Conservation (phyloP, 2,797 vertebrate genomes). For the Micromesistius poutassou region DNA sequence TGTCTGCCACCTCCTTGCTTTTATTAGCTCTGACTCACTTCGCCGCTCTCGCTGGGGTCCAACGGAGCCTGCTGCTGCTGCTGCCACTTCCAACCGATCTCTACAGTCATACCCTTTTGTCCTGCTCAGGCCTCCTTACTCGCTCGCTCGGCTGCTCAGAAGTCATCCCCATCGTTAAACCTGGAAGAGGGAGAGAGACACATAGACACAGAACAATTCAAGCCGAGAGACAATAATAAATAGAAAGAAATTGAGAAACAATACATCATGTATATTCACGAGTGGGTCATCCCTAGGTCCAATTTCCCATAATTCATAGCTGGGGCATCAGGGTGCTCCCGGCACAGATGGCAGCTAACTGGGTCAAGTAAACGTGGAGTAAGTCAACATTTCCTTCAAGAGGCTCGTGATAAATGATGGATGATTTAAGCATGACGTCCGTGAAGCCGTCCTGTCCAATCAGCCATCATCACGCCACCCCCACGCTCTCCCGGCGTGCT, state of each 20-base stretch:
- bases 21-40: constrained; percentile 14
- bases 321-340: constrained; percentile 30
- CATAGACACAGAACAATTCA: background rate
- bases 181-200: background rate
- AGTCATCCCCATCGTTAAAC: background rate
- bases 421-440: constrained; percentile 45
- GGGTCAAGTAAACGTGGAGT: constrained; percentile 44
- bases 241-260: constrained; percentile 29
- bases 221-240: constrained; percentile 30
- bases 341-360: constrained; percentile 51
- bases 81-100: background rate
- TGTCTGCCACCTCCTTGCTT: constrained; percentile 34
- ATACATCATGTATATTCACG: constrained; percentile 27
- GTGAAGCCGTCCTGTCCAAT: constrained; percentile 14
- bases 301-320: constrained; percentile 36
- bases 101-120: background rate
- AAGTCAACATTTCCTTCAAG: constrained; percentile 50
- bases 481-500: background rate
- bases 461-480: constrained; percentile 12
- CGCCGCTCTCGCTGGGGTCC: constrained; percentile 1
- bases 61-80: background rate
- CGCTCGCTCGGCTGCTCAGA: background rate
- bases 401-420: constrained; percentile 53
- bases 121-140: background rate
- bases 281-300: constrained; percentile 35